phyloP scores from a whole-genome alignment of 2,797 vertebrate genomes.

The Carapus acus region DNA sequence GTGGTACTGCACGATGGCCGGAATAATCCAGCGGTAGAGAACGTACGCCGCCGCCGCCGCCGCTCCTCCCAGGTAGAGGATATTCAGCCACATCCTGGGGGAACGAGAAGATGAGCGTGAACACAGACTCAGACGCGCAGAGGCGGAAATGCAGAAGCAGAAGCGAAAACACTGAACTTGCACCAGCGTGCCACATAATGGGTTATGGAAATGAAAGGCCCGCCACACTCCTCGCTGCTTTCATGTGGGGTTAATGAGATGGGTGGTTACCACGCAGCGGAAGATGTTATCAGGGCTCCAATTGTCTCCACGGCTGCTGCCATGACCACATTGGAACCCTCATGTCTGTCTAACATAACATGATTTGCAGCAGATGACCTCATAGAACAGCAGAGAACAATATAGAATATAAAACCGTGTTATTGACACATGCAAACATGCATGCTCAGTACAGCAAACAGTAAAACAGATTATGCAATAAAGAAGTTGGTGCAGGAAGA shows the following conservation, averaged over 20 bases:
- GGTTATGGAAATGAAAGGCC: constrained; percentile 29
- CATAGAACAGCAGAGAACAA: too few species aligned
- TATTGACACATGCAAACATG: too few species aligned
- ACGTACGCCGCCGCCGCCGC: constrained; percentile 53
- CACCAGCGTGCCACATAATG: constrained; percentile 41
- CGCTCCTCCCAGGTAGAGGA: too few species aligned
- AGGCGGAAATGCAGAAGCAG: constrained; percentile 3
- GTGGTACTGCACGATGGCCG: constrained; percentile 57
- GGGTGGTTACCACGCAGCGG: constrained; percentile 67
- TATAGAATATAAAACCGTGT: too few species aligned
- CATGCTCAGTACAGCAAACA: too few species aligned
- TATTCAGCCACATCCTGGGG: constrained; percentile 63
- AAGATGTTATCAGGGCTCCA: constrained; percentile 29
- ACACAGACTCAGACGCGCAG: constrained; percentile 6
- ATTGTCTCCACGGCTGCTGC: constrained; percentile 31
- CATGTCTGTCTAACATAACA: constrained; percentile 9
- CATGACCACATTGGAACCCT: constrained; percentile 13
- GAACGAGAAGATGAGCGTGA: too few species aligned
- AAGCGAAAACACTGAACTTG: not conserved
- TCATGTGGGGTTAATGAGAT: constrained; percentile 70
- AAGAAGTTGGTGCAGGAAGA: too few species aligned
- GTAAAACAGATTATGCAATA: too few species aligned
- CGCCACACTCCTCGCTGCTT: constrained; percentile 23
- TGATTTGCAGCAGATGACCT: too few species aligned
- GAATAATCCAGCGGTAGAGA: constrained; percentile 66